Conservation (phyloP, 2,888 invertebrate genomes). For the Aphelenchoides bicaudatus region DNA sequence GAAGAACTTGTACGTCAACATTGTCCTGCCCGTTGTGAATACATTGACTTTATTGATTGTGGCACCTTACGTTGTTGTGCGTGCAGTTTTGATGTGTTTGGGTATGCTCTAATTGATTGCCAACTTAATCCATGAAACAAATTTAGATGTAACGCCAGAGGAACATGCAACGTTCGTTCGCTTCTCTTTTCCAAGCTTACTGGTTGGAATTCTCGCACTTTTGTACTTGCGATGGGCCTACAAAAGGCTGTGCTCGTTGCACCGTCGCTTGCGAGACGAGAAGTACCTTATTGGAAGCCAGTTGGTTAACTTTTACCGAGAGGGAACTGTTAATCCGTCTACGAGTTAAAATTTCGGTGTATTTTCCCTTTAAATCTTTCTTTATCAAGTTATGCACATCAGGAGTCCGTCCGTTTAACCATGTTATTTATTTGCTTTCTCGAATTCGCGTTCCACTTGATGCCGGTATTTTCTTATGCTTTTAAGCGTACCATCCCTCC, state of each 20-base stretch:
- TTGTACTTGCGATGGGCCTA: conserved; percentile 77
- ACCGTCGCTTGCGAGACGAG: conserved; percentile 97
- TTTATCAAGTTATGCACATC: background rate
- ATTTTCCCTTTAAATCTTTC: background rate
- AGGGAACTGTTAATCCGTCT: conserved; percentile 11
- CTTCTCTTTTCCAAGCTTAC: conserved; percentile 81
- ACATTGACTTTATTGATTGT: conserved; percentile 83
- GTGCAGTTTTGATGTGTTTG: background rate
- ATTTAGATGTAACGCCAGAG: conserved; percentile 62
- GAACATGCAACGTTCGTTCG: conserved; percentile 74
- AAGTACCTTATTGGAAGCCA: conserved; percentile 81
- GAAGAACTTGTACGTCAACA: conserved; percentile 75
- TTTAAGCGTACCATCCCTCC: too few species aligned
- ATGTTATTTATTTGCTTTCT: too few species aligned
- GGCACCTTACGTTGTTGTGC: conserved; percentile 75
- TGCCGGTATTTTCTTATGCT: too few species aligned
- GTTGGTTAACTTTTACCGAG: conserved; percentile 75
- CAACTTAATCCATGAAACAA: background rate
- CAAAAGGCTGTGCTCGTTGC: conserved; percentile 84
- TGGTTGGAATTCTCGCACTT: conserved; percentile 64
- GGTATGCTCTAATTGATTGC: background rate
- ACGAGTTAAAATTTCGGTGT: background rate
- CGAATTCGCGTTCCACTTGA: too few species aligned
- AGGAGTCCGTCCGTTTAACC: background rate
- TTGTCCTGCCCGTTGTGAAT: conserved; percentile 84